Base-by-base conservation (phyloP, 2,888 invertebrate species). In the Habrosyne pyritoides region DNA sequence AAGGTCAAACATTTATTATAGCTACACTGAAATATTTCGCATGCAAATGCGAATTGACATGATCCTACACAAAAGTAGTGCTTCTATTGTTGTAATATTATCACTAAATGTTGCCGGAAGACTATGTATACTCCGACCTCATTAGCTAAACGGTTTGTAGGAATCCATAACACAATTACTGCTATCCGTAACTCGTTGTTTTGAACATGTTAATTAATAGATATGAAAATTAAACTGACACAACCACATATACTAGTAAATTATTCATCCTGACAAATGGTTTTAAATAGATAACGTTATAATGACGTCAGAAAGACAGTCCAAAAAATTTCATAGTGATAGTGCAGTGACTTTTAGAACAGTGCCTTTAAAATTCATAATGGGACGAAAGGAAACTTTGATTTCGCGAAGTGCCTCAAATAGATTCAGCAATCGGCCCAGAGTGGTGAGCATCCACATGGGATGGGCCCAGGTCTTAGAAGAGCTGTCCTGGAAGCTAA, bases 381-480 rank as follows among this genome's bases (percentile, higher is more conserved):
- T 56, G 50, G 54, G 48, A 56, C 57, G 58, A 49, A 58, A 57
- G 21, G 48, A 53, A 57, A 55, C 47, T 60, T 68, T 57, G 62
- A 18, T 8, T 30, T 28, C 66, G 60, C 26, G 55, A 53, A 47
- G 59, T 58, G 54, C 60, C 58, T 53, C 63, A 61, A 50, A 60
- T 56, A 22, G 52, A 28, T 22, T 10, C 12, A 54, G 46, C 12
- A 53, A 50, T 24, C 60, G 56, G 36, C 73, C 75, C 0, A 72
- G 79, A 7, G 64, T 69, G 51, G 63, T 67, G 51, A 88, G 86
- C 63, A 77, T 69, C 54, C 81, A 83, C 42, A 67, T 84, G 60
- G 79, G 76, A 55, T 90, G 90, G 90, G 84, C 79, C 30, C 87
- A 87, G 64, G 90, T 91, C 36, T 63, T 88, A 53, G 87, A 88